Evolutionary conservation across 2,797 vertebrate genomes (phyloP), one percentile per base, ranked within the genome.

Genomic region (Carapus acus): DNA sequence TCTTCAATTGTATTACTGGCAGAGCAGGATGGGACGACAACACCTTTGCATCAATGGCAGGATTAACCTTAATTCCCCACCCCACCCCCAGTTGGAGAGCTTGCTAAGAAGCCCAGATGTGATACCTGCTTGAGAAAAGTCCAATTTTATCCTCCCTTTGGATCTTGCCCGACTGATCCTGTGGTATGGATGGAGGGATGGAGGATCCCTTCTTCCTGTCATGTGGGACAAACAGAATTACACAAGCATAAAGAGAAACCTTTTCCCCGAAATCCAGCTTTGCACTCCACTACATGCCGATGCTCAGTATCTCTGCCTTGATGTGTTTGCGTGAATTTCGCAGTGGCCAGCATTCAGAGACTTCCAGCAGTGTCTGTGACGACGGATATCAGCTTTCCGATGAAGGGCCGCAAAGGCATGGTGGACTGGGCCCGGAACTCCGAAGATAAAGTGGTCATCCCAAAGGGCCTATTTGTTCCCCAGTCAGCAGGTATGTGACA

Each of bases 371-470:
- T 94, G 54, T 97, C 95, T 20, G 94, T 95, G 75, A 90, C 94
- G 89, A 96, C 94, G 3, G 95, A 98, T 85, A 97, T 98, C 86
- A 98, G 93, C 88, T 99, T 99, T 78, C 96, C 96, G 21, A 98
- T 99, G 96, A 96, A 97, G 86, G 96, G 96, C 72, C 91, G 96
- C 70, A 98, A 98, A 84, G 96, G 96, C 69, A 99, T 99, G 96
- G 95, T 99, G 43, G 96, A 99, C 73, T 99, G 96, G 96, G 96
- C 96, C 77, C 88, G 96, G 64, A 99, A 99, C 80, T 98, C 96
- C 3, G 96, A 99, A 87, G 96, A 99, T 69, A 94, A 93, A 67
- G 93, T 99, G 55, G 93, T 98, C 60, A 93, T 99, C 84, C 96
- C 96, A 51, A 99, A 97, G 89, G 93, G 88, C 71, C 92, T 99